Base-by-base conservation (phyloP, 2,113 vertebrate species). In the Paramormyrops kingsleyae region DNA sequence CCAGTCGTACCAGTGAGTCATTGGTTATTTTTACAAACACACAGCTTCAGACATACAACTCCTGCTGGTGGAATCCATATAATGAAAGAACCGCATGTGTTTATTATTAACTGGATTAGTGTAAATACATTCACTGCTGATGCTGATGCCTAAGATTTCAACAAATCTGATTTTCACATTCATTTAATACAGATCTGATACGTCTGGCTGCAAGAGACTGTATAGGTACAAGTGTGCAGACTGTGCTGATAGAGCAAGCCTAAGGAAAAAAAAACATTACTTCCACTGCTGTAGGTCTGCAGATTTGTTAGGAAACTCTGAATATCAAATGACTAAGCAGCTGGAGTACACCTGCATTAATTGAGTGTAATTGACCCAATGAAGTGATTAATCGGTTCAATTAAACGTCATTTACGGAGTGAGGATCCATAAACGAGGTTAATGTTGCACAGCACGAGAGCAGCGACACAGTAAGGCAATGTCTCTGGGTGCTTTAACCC, bases 11-110 rank as follows among this genome's bases (percentile, higher is more conserved):
- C 56, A 42, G 87, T 88, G 87, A 88, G 47, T 88, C 87, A 88
- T 88, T 56, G 87, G 53, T 88, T 59, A 88, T 88, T 88, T 88
- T 88, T 88, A 66, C 35, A 52, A 50, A 62, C 87, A 88, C 35
- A 35, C 49, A 46, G 52, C 87, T 88, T 88, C 56, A 66, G 87
- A 66, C 27, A 46, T 53, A 12, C 31, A 62, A 24, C n/a, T 44
- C 87, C 19, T 44, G 13, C 21, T n/a, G 56, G 53, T 88, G 19
- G 31, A 53, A 66, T 66, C 31, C 24, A 44, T 88, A 31, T 1
- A 62, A 44, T 66, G 27, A 62, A 88, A 27, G 31, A 59, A 3
- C 35, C 10, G 35, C 12, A 24, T 24, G 53, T 44, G 35, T 39
- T 66, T 66, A 62, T 42, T 88, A 62, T 88, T 50, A 15, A 44